Conservation (phyloP, 2,113 vertebrate genomes). For the Cryptomyrus ogoouensis region DNA sequence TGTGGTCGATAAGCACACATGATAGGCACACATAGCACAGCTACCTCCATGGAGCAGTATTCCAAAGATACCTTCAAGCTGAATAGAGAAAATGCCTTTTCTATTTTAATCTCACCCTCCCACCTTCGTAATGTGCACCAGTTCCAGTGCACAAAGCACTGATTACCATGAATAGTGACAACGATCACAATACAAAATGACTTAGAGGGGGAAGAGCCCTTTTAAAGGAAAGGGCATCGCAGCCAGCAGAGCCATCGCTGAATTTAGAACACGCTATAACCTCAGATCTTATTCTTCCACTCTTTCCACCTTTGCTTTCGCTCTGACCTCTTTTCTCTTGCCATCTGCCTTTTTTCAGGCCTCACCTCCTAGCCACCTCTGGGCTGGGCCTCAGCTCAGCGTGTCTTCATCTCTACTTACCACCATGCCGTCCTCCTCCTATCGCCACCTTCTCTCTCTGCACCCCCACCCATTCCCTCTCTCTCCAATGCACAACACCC, state of each 20-base stretch:
- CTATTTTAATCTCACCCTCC: conserved; percentile 1
- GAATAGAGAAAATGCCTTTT: not conserved
- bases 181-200: conserved; percentile 6
- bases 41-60: not conserved
- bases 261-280: not conserved
- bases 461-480: not conserved
- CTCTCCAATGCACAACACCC: not conserved
- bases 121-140: not conserved
- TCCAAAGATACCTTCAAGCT: not conserved
- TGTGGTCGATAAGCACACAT: not conserved
- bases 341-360: not conserved
- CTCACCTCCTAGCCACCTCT: not conserved
- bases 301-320: not conserved
- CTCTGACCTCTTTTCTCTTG: not conserved
- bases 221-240: not conserved
- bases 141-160: not conserved
- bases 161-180: not conserved
- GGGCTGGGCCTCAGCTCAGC: not conserved
- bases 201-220: not conserved
- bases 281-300: not conserved
- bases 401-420: not conserved
- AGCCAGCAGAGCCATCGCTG: not conserved
- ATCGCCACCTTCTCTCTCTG: not conserved
- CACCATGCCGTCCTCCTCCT: not conserved
- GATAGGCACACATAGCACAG: not conserved